Percentiles rank a stretch among this genome's conserved stretches.
These are phyloP conservation scores for Odontamblyopus rebecca DNA, from an alignment of 2,797 vertebrate species.

Conservation along the genomic window DNA sequence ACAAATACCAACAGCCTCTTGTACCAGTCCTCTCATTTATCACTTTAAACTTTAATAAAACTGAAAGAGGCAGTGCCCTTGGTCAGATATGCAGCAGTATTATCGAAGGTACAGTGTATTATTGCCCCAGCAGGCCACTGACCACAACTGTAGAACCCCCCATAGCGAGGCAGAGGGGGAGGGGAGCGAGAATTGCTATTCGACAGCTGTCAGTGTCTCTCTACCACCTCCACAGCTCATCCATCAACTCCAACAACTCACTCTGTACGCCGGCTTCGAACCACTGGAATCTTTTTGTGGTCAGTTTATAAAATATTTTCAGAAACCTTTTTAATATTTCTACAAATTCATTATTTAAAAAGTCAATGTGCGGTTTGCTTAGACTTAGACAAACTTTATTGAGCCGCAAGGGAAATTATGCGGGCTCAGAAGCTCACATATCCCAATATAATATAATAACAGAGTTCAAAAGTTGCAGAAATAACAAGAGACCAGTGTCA, in stretches of 20 bases:
- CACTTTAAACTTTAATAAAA: conserved; percentile 24
- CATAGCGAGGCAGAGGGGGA: conserved; percentile 26
- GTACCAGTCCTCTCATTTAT: conserved; percentile 27
- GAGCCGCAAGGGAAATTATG: too few species aligned
- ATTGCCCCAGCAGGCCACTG: neutral
- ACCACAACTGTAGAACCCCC: conserved; percentile 31
- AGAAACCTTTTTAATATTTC: too few species aligned
- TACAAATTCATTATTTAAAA: too few species aligned
- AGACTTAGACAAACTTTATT: too few species aligned
- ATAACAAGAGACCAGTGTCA: too few species aligned
- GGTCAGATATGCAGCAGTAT: conserved; percentile 22
- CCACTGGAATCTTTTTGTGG: too few species aligned
- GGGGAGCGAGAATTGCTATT: conserved; percentile 16
- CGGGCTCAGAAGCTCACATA: too few species aligned
- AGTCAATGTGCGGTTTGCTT: too few species aligned
- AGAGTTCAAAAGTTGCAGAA: too few species aligned
- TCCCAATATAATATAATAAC: too few species aligned
- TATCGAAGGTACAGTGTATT: neutral
- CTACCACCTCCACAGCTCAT: conserved; percentile 10
- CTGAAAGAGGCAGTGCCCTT: conserved; percentile 17
- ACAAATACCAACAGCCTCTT: conserved; percentile 28
- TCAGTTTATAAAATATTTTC: too few species aligned
- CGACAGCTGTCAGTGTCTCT: conserved; percentile 48
- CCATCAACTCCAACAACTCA: conserved; percentile 5
- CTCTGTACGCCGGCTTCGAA: neutral